Base-by-base conservation (phyloP, 2,888 invertebrate genomes). In the Creontiades dilutus region DNA sequence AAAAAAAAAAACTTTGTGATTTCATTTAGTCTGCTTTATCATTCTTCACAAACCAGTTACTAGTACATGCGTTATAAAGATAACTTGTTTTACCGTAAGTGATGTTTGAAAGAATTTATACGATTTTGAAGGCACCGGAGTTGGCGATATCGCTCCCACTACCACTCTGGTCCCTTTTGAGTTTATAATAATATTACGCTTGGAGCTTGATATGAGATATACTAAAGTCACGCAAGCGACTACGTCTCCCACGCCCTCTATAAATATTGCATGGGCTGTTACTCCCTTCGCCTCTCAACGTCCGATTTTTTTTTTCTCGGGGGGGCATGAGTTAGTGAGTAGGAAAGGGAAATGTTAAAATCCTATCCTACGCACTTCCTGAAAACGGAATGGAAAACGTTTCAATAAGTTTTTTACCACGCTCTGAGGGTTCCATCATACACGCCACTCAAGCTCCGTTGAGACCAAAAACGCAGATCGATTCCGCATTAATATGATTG, bases 211-310 rank as follows among this genome's bases (percentile, higher is more conserved):
- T 78, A 78, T 46, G 78, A 16, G 28, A 78, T 28, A 78, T 78
- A 7, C 28, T 14, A n/a, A 78, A 78, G 78, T 78, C 78, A 78
- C 78, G 78, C 78, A 28, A 78, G 78, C 2, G 78, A 2, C 78
- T 78, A 46, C 37, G 37, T 78, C 78, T 37, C n/a, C 19, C 61
- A 61, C 61, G 11, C 78, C 78, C 46, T 28, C 78, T n/a, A 78
- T 78, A 78, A 78, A 78, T 78, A 78, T 78, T 78, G 46, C 78
- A 78, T 78, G n/a, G 78, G 78, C 27, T 78, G 11, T 46, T n/a
- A 23, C 28, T n/a, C n/a, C 28, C 28, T 46, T 28, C 46, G 16
- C 11, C 46, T 37, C 37, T 27, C 16, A 14, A 14, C 27, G 13
- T 78, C 78, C 78, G 16, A 28, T 46, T 78, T 78, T 78, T 78